These are phyloP conservation scores for Gari tellinella DNA, from an alignment of 2,888 invertebrate genomes.

Conservation along the genomic window DNA sequence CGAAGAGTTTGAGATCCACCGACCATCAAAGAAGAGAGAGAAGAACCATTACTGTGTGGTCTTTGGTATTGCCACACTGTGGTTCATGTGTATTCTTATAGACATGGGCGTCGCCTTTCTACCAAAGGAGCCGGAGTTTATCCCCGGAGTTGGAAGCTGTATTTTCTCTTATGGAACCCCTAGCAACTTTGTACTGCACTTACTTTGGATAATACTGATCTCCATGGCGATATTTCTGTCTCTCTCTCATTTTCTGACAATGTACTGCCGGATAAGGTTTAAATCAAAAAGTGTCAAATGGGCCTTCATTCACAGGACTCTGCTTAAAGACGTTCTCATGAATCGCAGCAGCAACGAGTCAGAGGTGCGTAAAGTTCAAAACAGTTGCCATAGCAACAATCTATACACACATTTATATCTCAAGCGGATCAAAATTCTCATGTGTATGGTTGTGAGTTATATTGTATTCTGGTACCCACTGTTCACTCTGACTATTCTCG, in stretches of 20 bases:
- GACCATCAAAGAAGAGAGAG: constrained; percentile 59
- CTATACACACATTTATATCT: constrained; percentile 67
- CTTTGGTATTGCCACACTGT: constrained; percentile 96
- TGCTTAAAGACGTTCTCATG: constrained; percentile 57
- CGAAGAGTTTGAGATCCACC: constrained; percentile 81
- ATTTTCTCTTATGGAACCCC: constrained; percentile 94
- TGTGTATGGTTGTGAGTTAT: constrained; percentile 85
- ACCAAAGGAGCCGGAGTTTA: constrained; percentile 80
- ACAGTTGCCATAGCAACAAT: constrained; percentile 44
- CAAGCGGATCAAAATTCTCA: constrained; percentile 69
- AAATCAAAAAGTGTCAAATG: constrained; percentile 70
- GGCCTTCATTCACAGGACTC: constrained; percentile 70
- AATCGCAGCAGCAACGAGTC: constrained; percentile 27
- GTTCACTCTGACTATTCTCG: constrained; percentile 91
- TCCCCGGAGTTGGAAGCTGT: constrained; percentile 92
- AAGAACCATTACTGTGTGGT: constrained; percentile 88
- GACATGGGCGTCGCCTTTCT: constrained; percentile 89
- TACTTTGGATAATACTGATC: constrained; percentile 95
- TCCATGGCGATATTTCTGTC: constrained; percentile 93
- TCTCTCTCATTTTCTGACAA: constrained; percentile 91
- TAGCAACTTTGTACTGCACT: constrained; percentile 95
- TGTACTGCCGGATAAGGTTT: constrained; percentile 87
- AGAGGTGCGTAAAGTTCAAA: constrained; percentile 17
- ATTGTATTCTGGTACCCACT: constrained; percentile 96
- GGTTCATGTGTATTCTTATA: constrained; percentile 96